These are phyloP conservation scores for Tyrophagus putrescentiae DNA, from an alignment of 1,140 invertebrate species.

Conservation along the genomic window DNA sequence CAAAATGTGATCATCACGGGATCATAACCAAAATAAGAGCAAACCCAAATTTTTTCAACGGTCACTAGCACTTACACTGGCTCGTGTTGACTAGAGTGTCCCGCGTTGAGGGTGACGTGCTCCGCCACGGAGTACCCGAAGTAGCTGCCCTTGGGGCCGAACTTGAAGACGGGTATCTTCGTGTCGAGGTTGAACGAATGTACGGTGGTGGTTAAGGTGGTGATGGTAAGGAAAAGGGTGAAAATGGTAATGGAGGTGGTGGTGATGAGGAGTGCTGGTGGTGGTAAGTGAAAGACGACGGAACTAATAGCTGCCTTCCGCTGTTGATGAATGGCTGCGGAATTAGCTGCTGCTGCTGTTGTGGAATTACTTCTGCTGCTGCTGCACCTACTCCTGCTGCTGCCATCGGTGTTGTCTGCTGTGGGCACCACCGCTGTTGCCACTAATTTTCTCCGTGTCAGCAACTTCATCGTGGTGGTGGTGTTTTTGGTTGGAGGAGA, in stretches of 20 bases:
- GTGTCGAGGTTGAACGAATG: slow-evolving; percentile 61
- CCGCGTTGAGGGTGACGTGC: slow-evolving; percentile 38
- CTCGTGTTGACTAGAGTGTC: background rate
- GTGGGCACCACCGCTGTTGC: too few relatives aligned
- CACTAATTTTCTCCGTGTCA: slow-evolving; percentile 3
- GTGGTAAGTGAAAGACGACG: too few relatives aligned
- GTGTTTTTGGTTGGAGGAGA: background rate
- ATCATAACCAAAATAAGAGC: background rate
- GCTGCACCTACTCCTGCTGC: too few relatives aligned
- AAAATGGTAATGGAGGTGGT: too few relatives aligned
- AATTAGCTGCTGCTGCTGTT: too few relatives aligned
- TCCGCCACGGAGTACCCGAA: slow-evolving; percentile 79
- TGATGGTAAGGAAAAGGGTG: background rate
- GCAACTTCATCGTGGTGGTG: background rate
- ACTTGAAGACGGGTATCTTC: slow-evolving; percentile 63
- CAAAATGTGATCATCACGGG: background rate
- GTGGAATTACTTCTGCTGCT: too few relatives aligned
- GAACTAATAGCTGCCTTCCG: too few relatives aligned
- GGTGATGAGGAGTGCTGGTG: background rate
- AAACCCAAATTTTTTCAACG: too few relatives aligned
- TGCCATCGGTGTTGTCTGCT: too few relatives aligned
- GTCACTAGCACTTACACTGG: slow-evolving; percentile 22
- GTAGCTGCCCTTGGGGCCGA: slow-evolving; percentile 51
- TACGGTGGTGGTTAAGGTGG: background rate
- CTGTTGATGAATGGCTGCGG: too few relatives aligned